Base-by-base conservation (phyloP, 2,113 vertebrate species). In the Ciconia boyciana region DNA sequence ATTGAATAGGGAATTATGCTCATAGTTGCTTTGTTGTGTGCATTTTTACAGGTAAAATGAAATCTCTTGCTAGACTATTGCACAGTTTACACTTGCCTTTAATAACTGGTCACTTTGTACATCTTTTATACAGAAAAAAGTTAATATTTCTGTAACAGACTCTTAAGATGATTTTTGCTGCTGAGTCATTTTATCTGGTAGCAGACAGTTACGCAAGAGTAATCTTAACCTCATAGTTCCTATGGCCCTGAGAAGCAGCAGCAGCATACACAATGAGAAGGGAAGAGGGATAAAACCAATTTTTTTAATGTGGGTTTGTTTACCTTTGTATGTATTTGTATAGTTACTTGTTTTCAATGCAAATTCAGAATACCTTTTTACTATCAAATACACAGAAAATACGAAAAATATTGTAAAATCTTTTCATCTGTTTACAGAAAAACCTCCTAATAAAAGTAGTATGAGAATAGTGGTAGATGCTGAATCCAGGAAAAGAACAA, bases 401-500 rank as follows among this genome's bases (percentile, higher is more conserved):
- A 41, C 3, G 77, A 90, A 90, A 10, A 79, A 61, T 21, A 44
- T 8, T 24, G 64, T 48, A 21, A 43, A 96, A 70, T 97, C 58
- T 95, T 97, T 87, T 48, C 48, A 49, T 96, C 55, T 97, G 54
- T 96, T 95, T 92, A 94, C 97, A 99, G 99, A 99, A 92, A 99
- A 99, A 94, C 98, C 99, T 96, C 97, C 98, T 46, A 99, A 99
- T 97, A 98, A 98, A 98, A 99, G 98, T 96, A 99, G 97, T 74
- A 99, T 99, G 98, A 99, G 99, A 87, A 99, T 99, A 84, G 99
- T 99, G 82, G 99, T 99, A 97, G 99, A 99, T 95, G 99, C 99
- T 24, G 99, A 99, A 89, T 98, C 98, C n/a, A 98, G 99, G 94
- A 99, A 99, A 96, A 99, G 99, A 97, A 98, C 98, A 28, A 97